Evolutionary conservation across 2,113 vertebrate genomes (phyloP).

Genomic region (Carollia perspicillata): DNA sequence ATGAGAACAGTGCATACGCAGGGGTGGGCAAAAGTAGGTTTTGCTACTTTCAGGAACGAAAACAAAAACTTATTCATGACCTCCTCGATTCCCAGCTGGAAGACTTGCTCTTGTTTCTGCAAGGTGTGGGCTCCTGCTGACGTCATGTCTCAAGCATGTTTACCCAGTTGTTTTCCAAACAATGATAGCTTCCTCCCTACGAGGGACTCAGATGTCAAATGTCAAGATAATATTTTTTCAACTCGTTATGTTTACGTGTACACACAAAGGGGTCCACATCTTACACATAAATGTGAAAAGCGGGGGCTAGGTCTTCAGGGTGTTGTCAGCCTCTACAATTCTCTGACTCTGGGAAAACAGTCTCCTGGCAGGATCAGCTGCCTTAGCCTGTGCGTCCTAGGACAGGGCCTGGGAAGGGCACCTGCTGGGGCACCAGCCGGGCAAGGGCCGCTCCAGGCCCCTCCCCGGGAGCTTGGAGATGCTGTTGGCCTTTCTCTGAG

Average conservation of each 20-base stretch:
- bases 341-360: background rate
- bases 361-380: background rate
- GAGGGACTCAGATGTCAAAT: slow-evolving; percentile 52
- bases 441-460: background rate
- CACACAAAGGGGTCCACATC: background rate
- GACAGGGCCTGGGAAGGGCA: too few relatives aligned
- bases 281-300: slow-evolving; percentile 57
- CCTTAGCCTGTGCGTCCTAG: background rate
- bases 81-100: background rate
- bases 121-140: background rate
- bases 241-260: slow-evolving; percentile 4
- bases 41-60: background rate
- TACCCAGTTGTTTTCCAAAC: slow-evolving; percentile 49
- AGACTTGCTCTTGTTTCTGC: background rate
- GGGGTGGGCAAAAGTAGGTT: background rate
- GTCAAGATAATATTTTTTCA: slow-evolving; percentile 53
- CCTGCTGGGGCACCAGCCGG: too few relatives aligned
- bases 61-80: background rate
- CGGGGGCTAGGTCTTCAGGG: background rate
- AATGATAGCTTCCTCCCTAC: slow-evolving; percentile 29
- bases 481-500: background rate
- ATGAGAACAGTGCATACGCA: background rate
- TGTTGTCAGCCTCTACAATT: slow-evolving; percentile 15
- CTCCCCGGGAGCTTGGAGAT: background rate
- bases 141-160: slow-evolving; percentile 43